Base-by-base conservation (phyloP, 2,113 vertebrate species). In the Tyto alba region DNA sequence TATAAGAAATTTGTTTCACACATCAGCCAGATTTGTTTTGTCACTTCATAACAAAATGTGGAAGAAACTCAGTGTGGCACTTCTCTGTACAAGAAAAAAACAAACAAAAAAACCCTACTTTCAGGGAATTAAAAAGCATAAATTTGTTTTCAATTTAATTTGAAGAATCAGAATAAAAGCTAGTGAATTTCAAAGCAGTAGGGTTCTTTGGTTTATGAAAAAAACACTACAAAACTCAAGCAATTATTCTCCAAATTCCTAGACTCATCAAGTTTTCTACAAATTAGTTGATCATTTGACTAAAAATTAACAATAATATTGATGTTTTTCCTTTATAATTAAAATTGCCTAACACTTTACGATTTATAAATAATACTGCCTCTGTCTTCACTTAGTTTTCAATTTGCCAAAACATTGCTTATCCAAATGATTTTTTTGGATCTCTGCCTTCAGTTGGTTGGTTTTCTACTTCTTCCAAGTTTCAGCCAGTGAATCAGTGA, bases 11-110 rank as follows among this genome's bases (percentile, higher is more conserved):
- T 84, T 89, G 34, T 88, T 90, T 84, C 88, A 64, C 64, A 94
- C 43, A 43, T 29, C 27, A 83, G 63, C 36, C 72, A 91, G 63
- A 94, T 95, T 95, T 90, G 55, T 86, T 94, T 88, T 91, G 43
- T 75, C 62, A 93, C 72, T 91, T 91, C 62, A 53, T 72, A 62
- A 64, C 32, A 94, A 82, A 87, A 63, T 48, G 47, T 32, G 40
- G 48, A 84, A 85, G 18, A 95, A 94, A 75, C 32, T 78, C 56
- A 82, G 22, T 27, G 23, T 72, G 62, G 45, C 26, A 74, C 32
- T 85, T 78, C 26, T 76, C 38, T 29, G 8, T 50, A 66, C 21
- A 91, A 69, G 29, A 71, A 45, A n/a, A 93, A 76, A 38, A 15
- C 19, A 50, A 83, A 18, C 7, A 56, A 48, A 86, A 20, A 15